Conservation (phyloP, 2,113 vertebrate species). For the Nanorana parkeri region DNA sequence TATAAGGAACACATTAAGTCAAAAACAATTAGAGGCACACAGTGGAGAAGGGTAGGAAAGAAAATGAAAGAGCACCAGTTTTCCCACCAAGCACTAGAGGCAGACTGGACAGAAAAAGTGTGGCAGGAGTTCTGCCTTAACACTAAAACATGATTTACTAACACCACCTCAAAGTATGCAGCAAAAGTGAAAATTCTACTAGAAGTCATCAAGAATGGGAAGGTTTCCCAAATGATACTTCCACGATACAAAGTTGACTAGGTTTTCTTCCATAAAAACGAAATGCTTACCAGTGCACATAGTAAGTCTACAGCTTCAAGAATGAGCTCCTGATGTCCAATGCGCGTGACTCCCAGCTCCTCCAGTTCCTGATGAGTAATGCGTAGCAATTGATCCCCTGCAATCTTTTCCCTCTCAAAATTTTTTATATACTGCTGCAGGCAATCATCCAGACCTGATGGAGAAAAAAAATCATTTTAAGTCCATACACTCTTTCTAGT, state of each 20-base stretch:
- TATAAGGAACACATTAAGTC: no score
- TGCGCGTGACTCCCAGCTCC: conserved; percentile 94
- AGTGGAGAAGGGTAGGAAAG: no score
- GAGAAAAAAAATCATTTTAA: neutral
- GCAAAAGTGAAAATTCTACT: neutral
- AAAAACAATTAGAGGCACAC: no score
- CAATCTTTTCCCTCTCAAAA: conserved; percentile 93
- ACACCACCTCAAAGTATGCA: neutral
- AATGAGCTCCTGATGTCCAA: conserved; percentile 96
- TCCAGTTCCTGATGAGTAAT: conserved; percentile 97
- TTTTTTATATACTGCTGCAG: conserved; percentile 96
- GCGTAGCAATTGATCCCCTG: conserved; percentile 90
- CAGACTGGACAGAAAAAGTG: no score
- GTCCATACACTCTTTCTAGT: no score
- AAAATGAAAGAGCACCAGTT: no score
- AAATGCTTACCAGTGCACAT: conserved; percentile 86
- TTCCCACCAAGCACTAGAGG: no score
- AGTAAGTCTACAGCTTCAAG: conserved; percentile 95
- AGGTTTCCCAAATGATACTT: neutral
- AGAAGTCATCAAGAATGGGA: neutral
- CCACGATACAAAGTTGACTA: neutral
- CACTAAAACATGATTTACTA: neutral
- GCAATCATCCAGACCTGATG: conserved; percentile 91
- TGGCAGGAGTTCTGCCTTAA: no score
- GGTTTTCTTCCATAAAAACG: neutral